Percentiles rank a stretch among this genome's conserved stretches.
These are phyloP conservation scores for Serripes groenlandicus DNA, from an alignment of 2,888 invertebrate species.

Conservation along the genomic window DNA sequence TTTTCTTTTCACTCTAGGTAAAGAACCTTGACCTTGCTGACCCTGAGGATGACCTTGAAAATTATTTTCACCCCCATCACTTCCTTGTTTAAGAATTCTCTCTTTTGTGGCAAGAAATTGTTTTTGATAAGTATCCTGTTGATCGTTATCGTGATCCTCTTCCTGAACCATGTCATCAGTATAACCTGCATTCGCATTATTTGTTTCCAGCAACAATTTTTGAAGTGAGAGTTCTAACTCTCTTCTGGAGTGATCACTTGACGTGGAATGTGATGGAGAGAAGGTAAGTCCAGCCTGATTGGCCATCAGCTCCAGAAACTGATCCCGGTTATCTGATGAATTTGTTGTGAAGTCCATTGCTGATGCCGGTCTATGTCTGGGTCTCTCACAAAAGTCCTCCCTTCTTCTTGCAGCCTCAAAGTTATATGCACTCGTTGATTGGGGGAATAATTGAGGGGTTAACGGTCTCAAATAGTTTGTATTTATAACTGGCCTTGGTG, in stretches of 20 bases:
- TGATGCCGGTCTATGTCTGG: constrained; percentile 71
- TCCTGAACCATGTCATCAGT: constrained; percentile 28
- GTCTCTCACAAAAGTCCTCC: constrained; percentile 49
- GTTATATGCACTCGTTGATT: constrained; percentile 60
- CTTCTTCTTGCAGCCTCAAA: constrained; percentile 56
- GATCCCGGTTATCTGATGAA: constrained; percentile 44
- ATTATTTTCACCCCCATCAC: constrained; percentile 9
- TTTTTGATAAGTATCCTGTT: constrained; percentile 49
- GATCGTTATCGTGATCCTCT: constrained; percentile 35
- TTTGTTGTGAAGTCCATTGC: constrained; percentile 75
- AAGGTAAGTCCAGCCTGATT: constrained; percentile 55
- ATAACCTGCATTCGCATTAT: constrained; percentile 42
- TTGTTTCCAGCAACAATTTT: constrained; percentile 66
- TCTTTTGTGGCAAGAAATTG: constrained; percentile 61
- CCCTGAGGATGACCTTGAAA: too few relatives aligned
- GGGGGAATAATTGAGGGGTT: constrained; percentile 70
- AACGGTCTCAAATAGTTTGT: constrained; percentile 70
- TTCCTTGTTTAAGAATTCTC: constrained; percentile 49
- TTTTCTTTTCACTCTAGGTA: constrained; percentile 9
- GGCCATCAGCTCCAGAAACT: constrained; percentile 69
- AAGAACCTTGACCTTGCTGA: neutral
- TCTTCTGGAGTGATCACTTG: constrained; percentile 66
- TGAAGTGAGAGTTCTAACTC: constrained; percentile 71
- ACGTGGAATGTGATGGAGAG: constrained; percentile 61
- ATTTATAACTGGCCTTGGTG: constrained; percentile 60